Percentiles rank a stretch among this genome's conserved stretches.
Evolutionary conservation across 2,797 vertebrate genomes (phyloP).

Genomic region (Muscicapa striata): DNA sequence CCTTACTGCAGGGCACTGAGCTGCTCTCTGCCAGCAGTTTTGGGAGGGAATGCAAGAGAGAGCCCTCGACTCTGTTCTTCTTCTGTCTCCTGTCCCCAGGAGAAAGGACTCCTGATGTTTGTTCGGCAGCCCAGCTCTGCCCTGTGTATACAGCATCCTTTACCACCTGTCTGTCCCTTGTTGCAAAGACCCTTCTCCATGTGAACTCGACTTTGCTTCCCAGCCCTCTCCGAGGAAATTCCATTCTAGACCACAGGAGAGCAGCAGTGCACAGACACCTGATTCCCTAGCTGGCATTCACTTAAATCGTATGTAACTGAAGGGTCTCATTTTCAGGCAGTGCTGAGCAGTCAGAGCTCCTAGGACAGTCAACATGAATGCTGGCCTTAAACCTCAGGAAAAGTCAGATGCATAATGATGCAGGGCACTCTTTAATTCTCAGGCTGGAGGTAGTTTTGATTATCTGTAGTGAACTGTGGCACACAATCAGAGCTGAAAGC

Average conservation of each 20-base stretch:
- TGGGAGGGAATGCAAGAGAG: background rate
- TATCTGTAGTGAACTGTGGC: constrained; percentile 13
- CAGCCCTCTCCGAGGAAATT: background rate
- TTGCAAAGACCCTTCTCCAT: fast-evolving
- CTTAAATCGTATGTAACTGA: background rate
- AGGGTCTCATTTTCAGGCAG: background rate
- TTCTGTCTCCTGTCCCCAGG: background rate
- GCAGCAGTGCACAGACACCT: constrained; percentile 20
- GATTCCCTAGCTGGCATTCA: background rate
- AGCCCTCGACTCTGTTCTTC: fast-evolving
- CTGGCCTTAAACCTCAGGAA: background rate
- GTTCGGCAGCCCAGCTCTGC: background rate
- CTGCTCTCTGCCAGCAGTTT: background rate
- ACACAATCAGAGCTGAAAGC: constrained; percentile 1
- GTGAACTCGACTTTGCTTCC: background rate
- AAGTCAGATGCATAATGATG: background rate
- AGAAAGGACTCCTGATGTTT: background rate
- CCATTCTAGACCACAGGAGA: constrained; percentile 3
- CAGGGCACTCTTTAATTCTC: background rate
- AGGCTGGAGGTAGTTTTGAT: constrained; percentile 5
- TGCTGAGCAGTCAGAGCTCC: background rate
- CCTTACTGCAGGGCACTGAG: fast-evolving
- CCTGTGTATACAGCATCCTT: background rate
- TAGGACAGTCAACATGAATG: background rate
- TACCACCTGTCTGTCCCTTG: no score